These are phyloP conservation scores for Pyrrhia umbra DNA, from an alignment of 2,888 invertebrate species.

Conservation along the genomic window DNA sequence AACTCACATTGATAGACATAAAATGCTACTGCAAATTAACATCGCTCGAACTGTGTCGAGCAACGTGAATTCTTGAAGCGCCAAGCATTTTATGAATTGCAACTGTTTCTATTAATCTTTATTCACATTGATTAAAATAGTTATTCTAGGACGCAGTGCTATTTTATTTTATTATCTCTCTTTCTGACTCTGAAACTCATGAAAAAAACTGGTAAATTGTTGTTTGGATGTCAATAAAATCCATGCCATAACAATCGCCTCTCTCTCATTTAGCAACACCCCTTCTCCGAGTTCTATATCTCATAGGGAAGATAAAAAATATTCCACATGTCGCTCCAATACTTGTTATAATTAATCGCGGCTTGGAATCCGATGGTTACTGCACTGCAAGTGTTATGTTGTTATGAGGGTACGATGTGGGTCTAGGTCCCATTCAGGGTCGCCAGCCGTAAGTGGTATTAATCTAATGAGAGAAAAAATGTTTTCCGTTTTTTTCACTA, in stretches of 20 bases:
- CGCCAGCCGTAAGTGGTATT: conserved; percentile 29
- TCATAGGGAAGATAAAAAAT: not conserved
- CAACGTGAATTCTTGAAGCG: not conserved
- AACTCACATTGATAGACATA: not conserved
- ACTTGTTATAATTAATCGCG: conserved; percentile 36
- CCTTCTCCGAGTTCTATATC: too few relatives aligned
- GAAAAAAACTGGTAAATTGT: not conserved
- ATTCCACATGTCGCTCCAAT: not conserved
- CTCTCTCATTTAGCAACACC: too few relatives aligned
- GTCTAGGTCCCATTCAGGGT: conserved; percentile 59
- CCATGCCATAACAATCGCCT: too few relatives aligned
- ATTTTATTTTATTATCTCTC: not conserved
- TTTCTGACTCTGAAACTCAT: not conserved
- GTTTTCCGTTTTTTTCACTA: not conserved
- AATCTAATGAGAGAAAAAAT: conserved; percentile 41
- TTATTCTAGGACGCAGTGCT: not conserved
- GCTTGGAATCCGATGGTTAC: conserved; percentile 39
- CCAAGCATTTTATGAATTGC: conserved; percentile 2
- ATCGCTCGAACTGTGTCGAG: not conserved
- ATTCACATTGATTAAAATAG: conserved; percentile 7
- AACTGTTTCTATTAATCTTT: conserved; percentile 1
- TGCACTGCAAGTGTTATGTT: conserved; percentile 28
- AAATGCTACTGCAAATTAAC: conserved; percentile 1
- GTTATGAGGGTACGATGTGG: conserved; percentile 58
- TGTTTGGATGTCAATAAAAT: not conserved